Percentiles rank a stretch among this genome's conserved stretches.
Evolutionary conservation across 1,140 invertebrate genomes (phyloP).

Genomic region (Trichonephila clavata): DNA sequence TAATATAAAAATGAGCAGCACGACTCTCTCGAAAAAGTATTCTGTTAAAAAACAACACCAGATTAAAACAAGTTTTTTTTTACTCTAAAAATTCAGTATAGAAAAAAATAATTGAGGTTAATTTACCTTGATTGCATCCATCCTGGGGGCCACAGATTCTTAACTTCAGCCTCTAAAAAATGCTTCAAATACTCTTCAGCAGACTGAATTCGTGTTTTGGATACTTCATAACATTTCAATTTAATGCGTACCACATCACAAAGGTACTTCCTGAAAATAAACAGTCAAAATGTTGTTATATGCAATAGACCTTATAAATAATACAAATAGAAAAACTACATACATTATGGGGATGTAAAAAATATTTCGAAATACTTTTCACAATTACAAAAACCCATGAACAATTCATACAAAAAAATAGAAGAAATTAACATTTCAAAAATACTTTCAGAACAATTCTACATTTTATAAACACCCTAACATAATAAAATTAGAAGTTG

Average conservation of each 20-base stretch:
- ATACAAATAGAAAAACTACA: too few relatives aligned
- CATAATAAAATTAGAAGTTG: too few relatives aligned
- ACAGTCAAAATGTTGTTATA: neutral
- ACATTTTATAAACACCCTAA: too few relatives aligned
- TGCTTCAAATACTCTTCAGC: slow-evolving; percentile 83
- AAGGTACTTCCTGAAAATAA: slow-evolving; percentile 80
- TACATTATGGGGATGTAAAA: too few relatives aligned
- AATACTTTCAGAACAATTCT: too few relatives aligned
- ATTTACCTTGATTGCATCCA: slow-evolving; percentile 83
- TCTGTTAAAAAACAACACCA: slow-evolving; percentile 71
- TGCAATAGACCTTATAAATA: too few relatives aligned
- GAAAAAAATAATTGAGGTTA: neutral
- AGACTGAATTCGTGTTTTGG: slow-evolving; percentile 83
- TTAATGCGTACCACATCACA: slow-evolving; percentile 82
- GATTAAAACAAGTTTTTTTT: neutral
- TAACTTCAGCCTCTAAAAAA: slow-evolving; percentile 83
- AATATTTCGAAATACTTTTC: too few relatives aligned
- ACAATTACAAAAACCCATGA: too few relatives aligned
- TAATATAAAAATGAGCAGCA: slow-evolving; percentile 79
- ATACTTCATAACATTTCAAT: slow-evolving; percentile 82
- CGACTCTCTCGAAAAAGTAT: slow-evolving; percentile 80
- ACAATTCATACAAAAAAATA: too few relatives aligned
- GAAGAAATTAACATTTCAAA: too few relatives aligned
- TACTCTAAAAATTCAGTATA: neutral
- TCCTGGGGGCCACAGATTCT: slow-evolving; percentile 84